A percentile compares a stretch with the other conserved stretches of the same genome.
Evolutionary conservation across 1,140 invertebrate genomes (phyloP).

Genomic region (Macrocentrus cingulum): DNA sequence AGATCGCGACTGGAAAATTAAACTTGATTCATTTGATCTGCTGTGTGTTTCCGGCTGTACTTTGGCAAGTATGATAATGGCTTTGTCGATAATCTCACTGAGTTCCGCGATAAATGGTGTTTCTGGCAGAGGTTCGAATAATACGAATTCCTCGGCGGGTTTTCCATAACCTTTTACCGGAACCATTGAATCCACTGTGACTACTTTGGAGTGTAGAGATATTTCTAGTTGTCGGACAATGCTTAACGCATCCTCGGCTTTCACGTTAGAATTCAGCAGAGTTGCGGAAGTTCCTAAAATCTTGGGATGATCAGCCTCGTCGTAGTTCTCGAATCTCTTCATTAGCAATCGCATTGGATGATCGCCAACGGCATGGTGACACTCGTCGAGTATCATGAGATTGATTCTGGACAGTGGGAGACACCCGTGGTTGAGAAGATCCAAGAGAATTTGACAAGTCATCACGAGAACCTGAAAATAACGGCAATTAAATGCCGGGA

Average conservation of each 20-base stretch:
- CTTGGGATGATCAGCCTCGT: constrained; percentile 62
- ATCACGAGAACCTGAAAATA: constrained; percentile 76
- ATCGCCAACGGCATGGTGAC: constrained; percentile 77
- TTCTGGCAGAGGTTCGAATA: constrained; percentile 33
- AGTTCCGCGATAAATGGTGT: constrained; percentile 4
- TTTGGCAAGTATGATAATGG: constrained; percentile 16
- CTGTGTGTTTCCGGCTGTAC: constrained; percentile 17
- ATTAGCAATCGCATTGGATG: constrained; percentile 78
- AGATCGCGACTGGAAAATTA: constrained; percentile 34
- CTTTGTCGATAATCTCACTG: constrained; percentile 21
- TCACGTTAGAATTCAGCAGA: constrained; percentile 74
- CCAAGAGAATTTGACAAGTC: constrained; percentile 80
- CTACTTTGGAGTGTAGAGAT: constrained; percentile 71
- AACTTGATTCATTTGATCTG: constrained; percentile 27
- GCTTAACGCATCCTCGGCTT: constrained; percentile 59
- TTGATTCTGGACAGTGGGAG: constrained; percentile 67
- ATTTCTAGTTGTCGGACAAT: constrained; percentile 67
- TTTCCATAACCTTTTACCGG: constrained; percentile 67
- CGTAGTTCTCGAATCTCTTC: constrained; percentile 61
- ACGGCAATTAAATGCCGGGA: too few species aligned
- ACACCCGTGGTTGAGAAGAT: constrained; percentile 69
- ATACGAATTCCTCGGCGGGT: constrained; percentile 58
- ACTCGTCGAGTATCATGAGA: constrained; percentile 90
- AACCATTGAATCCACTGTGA: constrained; percentile 68
- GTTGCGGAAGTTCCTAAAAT: constrained; percentile 84